These are phyloP conservation scores for Chromoteleia sp. DNA, from an alignment of 2,888 invertebrate genomes.

Conservation along the genomic window DNA sequence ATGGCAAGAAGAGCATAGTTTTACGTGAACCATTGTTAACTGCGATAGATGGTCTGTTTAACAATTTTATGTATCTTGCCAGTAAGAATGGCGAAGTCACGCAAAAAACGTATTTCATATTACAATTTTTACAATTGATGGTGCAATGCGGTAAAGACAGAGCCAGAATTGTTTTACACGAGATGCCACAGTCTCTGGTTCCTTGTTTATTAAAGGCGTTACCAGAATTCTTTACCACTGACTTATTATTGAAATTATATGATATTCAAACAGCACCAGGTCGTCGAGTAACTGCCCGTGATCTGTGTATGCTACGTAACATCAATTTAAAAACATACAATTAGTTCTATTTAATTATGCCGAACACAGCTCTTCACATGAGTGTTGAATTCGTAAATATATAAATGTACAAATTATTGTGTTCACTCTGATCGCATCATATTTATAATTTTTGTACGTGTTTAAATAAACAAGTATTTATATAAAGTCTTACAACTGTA, in stretches of 20 bases:
- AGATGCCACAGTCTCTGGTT: constrained; percentile 91
- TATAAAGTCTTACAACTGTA: too few species aligned
- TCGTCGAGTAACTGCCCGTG: constrained; percentile 93
- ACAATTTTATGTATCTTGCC: constrained; percentile 89
- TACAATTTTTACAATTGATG: constrained; percentile 90
- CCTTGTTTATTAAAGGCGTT: constrained; percentile 92
- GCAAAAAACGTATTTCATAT: constrained; percentile 93
- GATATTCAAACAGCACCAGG: constrained; percentile 91
- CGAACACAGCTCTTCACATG: too few species aligned
- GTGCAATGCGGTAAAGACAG: constrained; percentile 92
- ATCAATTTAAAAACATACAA: constrained; percentile 89
- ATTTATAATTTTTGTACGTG: too few species aligned
- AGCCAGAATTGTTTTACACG: constrained; percentile 89
- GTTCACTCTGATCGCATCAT: too few species aligned
- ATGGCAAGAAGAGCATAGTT: constrained; percentile 80
- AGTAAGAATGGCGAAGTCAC: constrained; percentile 91
- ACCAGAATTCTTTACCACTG: constrained; percentile 91
- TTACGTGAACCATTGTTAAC: constrained; percentile 88
- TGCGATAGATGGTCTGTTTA: constrained; percentile 89
- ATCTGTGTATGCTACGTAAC: constrained; percentile 93
- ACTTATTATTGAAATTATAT: constrained; percentile 91
- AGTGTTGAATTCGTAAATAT: too few species aligned
- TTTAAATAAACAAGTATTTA: too few species aligned
- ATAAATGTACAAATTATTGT: too few species aligned
- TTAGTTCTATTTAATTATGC: too few species aligned